Percentiles rank a stretch among this genome's conserved stretches.
Conservation (phyloP, 2,797 vertebrate species). For the Alcedo quadribrachys region DNA sequence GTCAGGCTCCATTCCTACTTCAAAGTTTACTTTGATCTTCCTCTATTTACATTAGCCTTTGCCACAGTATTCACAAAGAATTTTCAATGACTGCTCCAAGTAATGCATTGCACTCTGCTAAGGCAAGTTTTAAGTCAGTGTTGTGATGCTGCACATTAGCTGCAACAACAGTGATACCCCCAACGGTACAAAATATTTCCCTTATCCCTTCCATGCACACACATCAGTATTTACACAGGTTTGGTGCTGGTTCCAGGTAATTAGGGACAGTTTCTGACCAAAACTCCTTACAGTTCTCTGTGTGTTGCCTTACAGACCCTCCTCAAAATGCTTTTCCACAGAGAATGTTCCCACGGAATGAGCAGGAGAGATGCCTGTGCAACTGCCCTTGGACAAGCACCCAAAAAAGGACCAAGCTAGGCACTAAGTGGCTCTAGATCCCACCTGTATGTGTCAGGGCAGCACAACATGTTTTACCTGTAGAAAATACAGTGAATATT, state of each 20-base stretch:
- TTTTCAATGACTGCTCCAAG: slow-evolving; percentile 43
- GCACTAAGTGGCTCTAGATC: not conserved
- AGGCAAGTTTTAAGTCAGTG: not conserved
- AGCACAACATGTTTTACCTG: not conserved
- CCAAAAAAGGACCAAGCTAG: not conserved
- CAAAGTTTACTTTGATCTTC: slow-evolving; percentile 70
- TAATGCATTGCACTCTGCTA: not conserved
- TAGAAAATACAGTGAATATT: not conserved
- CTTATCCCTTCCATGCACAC: not conserved
- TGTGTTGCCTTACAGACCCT: not conserved
- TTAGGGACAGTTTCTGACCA: not conserved
- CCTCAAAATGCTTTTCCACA: not conserved
- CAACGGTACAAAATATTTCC: not conserved
- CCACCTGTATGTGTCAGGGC: not conserved
- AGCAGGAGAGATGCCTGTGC: not conserved
- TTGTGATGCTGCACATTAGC: not conserved
- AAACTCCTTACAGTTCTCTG: not conserved
- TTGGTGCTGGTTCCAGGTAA: not conserved
- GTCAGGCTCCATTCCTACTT: slow-evolving; percentile 49
- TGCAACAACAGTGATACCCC: not conserved
- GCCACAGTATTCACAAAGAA: slow-evolving; percentile 31
- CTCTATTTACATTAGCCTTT: slow-evolving; percentile 63
- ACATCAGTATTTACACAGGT: not conserved
- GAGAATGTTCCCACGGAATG: not conserved
- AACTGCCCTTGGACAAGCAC: not conserved